A percentile compares a stretch with the other conserved stretches of the same genome.
These are phyloP conservation scores for Apocheima hispidaria DNA, from an alignment of 2,888 invertebrate species.

Conservation along the genomic window DNA sequence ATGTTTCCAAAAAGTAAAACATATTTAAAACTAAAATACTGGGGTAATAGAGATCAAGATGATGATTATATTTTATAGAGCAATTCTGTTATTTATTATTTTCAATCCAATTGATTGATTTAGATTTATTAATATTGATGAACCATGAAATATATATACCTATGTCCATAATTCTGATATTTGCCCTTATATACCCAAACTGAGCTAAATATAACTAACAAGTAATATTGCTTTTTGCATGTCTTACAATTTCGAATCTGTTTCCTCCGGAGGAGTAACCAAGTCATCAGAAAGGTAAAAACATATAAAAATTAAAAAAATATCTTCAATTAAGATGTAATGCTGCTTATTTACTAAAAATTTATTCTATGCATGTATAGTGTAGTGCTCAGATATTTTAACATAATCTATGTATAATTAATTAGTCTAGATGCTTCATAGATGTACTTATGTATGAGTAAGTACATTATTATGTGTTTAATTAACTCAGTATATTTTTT, in stretches of 20 bases:
- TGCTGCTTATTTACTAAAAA: not conserved
- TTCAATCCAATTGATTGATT: not conserved
- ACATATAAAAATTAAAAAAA: constrained; percentile 10
- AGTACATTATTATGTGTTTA: not conserved
- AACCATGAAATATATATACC: not conserved
- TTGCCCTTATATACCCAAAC: not conserved
- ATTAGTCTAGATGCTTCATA: constrained; percentile 11
- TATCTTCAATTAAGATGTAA: not conserved
- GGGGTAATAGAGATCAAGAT: not conserved
- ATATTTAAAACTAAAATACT: no score
- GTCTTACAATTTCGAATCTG: constrained; percentile 90
- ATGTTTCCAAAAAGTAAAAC: no score
- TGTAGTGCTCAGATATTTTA: constrained; percentile 19
- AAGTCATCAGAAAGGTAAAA: constrained; percentile 87
- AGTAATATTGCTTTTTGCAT: constrained; percentile 87
- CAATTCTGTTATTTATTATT: not conserved
- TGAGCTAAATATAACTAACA: constrained; percentile 69
- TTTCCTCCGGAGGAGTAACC: constrained; percentile 88
- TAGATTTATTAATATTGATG: no score
- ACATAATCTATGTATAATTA: not conserved
- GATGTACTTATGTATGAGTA: not conserved
- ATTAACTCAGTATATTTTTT: not conserved
- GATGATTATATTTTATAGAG: not conserved
- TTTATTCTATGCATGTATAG: constrained; percentile 17
- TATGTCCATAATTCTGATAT: not conserved